Conservation (phyloP, 2,888 invertebrate genomes). For the Scaptomyza caliginosa region DNA sequence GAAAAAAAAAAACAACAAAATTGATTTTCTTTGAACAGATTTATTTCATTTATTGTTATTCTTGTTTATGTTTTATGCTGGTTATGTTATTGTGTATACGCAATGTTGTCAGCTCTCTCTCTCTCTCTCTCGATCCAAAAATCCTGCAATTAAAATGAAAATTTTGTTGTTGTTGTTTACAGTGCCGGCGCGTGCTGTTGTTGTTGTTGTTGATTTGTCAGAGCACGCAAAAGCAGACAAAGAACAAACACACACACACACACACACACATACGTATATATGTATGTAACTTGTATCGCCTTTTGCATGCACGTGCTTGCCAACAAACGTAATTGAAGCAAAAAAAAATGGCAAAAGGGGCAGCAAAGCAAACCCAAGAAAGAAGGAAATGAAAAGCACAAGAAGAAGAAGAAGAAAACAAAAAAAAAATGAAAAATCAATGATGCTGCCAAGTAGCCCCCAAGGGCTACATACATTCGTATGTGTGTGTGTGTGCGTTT, state of each 20-base stretch:
- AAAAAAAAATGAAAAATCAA: slow-evolving; percentile 70
- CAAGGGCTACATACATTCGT: neutral
- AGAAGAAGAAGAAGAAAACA: slow-evolving; percentile 8
- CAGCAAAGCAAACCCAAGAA: slow-evolving; percentile 14
- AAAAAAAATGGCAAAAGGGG: neutral
- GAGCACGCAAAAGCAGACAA: slow-evolving; percentile 58
- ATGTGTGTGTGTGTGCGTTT: neutral
- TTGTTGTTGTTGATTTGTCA: slow-evolving; percentile 3
- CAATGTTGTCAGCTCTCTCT: slow-evolving; percentile 20
- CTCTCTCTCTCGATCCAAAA: slow-evolving; percentile 11
- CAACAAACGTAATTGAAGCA: slow-evolving; percentile 47
- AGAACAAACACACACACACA: slow-evolving; percentile 12
- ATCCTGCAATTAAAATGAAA: slow-evolving; percentile 71
- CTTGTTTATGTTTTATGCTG: slow-evolving; percentile 27
- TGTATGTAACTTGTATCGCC: slow-evolving; percentile 22
- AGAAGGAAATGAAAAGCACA: slow-evolving; percentile 27
- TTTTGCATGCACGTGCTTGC: slow-evolving; percentile 66
- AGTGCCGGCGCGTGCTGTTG: neutral
- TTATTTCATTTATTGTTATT: slow-evolving; percentile 24
- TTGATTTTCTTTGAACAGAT: slow-evolving; percentile 62
- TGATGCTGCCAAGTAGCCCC: slow-evolving; percentile 69
- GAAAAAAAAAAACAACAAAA: slow-evolving; percentile 55
- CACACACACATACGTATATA: neutral
- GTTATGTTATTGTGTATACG: slow-evolving; percentile 45
- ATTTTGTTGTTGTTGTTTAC: slow-evolving; percentile 32